Conservation (phyloP, 2,888 invertebrate species). For the Mimumesa dahlbomi region DNA sequence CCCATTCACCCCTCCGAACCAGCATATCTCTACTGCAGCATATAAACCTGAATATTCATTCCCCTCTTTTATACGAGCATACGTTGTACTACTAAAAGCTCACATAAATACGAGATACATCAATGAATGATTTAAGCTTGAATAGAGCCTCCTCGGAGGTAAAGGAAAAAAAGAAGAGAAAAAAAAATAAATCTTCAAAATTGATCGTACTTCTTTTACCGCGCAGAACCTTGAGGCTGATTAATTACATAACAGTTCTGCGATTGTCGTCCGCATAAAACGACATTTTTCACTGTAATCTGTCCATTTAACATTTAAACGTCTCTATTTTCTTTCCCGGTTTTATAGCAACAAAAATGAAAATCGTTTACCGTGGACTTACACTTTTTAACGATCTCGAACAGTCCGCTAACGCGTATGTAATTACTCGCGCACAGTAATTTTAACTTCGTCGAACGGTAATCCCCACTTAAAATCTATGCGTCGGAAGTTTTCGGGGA, state of each 20-base stretch:
- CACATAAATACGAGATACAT: constrained; percentile 27
- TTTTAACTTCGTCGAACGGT: not conserved
- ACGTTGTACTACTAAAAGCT: constrained; percentile 15
- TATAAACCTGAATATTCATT: not conserved
- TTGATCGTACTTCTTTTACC: not conserved
- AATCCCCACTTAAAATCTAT: not conserved
- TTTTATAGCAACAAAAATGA: not conserved
- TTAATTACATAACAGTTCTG: not conserved
- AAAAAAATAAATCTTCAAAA: constrained; percentile 1
- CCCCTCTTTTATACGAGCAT: not conserved
- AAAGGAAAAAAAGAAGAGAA: not conserved
- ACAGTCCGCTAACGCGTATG: not conserved
- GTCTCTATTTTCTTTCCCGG: too few species aligned
- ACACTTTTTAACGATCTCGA: not conserved
- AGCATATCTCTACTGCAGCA: not conserved
- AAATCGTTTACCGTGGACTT: not conserved
- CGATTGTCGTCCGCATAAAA: not conserved
- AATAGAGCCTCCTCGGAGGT: too few species aligned
- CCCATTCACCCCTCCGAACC: not conserved
- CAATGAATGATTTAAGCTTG: too few species aligned
- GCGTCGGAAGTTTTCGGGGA: too few species aligned
- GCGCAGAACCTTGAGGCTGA: not conserved
- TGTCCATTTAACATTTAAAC: too few species aligned
- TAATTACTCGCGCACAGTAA: not conserved
- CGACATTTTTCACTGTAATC: not conserved